Percentiles rank a stretch among this genome's conserved stretches.
These are phyloP conservation scores for Sycophaga agraensis DNA, from an alignment of 1,140 invertebrate genomes.

Conservation along the genomic window DNA sequence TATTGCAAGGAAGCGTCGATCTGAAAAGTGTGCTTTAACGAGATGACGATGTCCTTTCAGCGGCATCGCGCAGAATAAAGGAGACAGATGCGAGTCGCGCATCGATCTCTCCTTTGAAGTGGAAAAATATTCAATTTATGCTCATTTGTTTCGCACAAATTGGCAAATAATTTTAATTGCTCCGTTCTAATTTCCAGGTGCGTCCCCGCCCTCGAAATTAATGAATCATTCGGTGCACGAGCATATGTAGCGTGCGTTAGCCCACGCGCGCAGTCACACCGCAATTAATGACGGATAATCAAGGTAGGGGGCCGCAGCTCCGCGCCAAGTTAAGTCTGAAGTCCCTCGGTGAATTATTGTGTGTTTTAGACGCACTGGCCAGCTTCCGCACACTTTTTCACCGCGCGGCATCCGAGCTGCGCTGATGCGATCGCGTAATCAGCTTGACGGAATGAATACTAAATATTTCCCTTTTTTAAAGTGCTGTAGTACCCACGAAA, in stretches of 20 bases:
- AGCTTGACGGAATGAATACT: neutral
- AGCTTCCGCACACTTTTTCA: neutral
- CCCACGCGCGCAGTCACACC: neutral
- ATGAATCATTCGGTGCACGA: constrained; percentile 17
- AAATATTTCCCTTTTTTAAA: neutral
- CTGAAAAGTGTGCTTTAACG: no score
- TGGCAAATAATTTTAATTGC: neutral
- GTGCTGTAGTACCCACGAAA: no score
- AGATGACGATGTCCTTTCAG: neutral
- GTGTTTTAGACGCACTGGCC: neutral
- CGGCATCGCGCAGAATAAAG: neutral
- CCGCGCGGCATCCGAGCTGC: neutral
- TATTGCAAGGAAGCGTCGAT: no score
- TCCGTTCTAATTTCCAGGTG: constrained; percentile 1
- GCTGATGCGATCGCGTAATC: neutral
- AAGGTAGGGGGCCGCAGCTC: neutral
- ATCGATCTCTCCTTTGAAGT: neutral
- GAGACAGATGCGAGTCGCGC: neutral
- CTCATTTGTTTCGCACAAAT: neutral
- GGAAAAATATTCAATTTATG: neutral
- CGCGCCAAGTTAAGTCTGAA: neutral
- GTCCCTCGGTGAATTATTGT: neutral
- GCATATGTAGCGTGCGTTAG: no score
- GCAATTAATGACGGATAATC: neutral
- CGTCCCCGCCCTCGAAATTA: constrained; percentile 1